Evolutionary conservation across 2,797 vertebrate genomes (phyloP).

Genomic region (Cynopterus sphinx): DNA sequence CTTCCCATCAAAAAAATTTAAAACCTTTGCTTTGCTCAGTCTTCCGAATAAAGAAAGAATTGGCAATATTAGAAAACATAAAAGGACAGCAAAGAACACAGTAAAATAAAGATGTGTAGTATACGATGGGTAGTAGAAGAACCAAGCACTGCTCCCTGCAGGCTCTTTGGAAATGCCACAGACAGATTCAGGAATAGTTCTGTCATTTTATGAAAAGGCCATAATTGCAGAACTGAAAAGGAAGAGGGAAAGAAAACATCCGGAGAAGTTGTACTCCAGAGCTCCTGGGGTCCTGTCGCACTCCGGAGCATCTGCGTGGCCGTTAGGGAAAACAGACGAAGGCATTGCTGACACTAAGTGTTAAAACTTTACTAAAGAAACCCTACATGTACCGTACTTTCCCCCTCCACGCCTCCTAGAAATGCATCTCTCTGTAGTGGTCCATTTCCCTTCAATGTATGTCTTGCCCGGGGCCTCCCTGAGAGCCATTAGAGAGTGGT

Average conservation of each 20-base stretch:
- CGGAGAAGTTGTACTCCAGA: background rate
- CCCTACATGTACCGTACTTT: fast-evolving
- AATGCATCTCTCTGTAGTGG: background rate
- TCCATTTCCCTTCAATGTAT: background rate
- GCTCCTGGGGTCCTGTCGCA: background rate
- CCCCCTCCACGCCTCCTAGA: background rate
- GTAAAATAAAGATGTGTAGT: background rate
- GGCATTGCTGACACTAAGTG: background rate
- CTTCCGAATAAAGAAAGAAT: background rate
- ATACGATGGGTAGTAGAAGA: background rate
- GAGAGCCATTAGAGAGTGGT: background rate
- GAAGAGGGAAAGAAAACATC: background rate
- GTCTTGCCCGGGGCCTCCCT: background rate
- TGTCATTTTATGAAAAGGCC: background rate
- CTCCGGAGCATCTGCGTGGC: background rate
- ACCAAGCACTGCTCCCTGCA: background rate
- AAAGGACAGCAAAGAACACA: background rate
- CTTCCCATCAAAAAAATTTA: background rate
- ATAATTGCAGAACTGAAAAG: background rate
- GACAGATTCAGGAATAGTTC: background rate
- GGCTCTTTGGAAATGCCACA: background rate
- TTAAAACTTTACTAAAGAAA: background rate
- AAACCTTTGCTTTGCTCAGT: background rate
- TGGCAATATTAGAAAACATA: background rate
- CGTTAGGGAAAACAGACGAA: background rate